Conservation (phyloP, 35 echinoderm and acorn worm genomes). For the Ptychodera flava region DNA sequence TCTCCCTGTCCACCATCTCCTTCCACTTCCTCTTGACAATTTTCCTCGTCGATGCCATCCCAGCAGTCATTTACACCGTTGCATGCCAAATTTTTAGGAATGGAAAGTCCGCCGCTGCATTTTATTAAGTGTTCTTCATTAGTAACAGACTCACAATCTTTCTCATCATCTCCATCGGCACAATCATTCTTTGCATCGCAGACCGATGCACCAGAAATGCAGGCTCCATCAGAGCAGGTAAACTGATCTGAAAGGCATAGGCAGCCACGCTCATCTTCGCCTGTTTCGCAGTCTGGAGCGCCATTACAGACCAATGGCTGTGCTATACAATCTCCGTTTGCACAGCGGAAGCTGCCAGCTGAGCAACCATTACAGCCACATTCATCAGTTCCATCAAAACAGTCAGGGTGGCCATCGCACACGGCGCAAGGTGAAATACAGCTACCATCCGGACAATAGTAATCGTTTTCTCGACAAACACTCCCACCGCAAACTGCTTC, state of each 20-base stretch:
- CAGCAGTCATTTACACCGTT: not conserved
- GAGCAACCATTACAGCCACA: not conserved
- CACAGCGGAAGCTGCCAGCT: not conserved
- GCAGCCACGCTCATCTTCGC: not conserved
- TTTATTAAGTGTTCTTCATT: not conserved
- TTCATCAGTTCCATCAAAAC: not conserved
- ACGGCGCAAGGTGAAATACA: not conserved
- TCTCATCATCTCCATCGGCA: not conserved
- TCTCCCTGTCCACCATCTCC: too few relatives aligned
- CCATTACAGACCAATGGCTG: not conserved
- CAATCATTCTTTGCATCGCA: not conserved
- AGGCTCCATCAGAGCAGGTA: not conserved
- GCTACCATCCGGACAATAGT: not conserved
- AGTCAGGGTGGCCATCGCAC: not conserved
- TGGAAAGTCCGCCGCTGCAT: not conserved
- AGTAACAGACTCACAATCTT: not conserved
- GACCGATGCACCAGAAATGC: not conserved
- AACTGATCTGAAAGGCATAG: not conserved
- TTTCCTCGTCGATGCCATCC: not conserved
- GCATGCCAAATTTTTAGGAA: not conserved
- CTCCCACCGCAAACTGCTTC: not conserved
- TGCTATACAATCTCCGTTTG: not conserved
- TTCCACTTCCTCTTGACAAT: too few relatives aligned
- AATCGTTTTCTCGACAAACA: not conserved
- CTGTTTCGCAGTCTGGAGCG: not conserved